These are phyloP conservation scores for Brachionus asplanchnoidis DNA, from an alignment of 1,140 invertebrate species.

Conservation along the genomic window DNA sequence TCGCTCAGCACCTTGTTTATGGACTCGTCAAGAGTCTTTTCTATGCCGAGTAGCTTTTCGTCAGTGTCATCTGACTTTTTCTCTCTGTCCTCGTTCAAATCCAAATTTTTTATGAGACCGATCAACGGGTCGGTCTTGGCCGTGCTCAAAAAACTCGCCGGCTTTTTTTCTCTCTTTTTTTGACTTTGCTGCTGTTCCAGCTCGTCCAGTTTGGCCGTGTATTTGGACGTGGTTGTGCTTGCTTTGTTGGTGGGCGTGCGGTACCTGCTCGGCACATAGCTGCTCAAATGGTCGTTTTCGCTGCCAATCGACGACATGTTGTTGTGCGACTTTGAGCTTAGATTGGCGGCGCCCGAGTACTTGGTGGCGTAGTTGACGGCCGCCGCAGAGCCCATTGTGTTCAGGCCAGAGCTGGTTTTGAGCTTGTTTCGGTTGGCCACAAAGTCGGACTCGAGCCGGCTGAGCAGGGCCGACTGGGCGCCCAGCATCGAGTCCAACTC, in stretches of 20 bases:
- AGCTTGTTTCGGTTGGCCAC: constrained; percentile 36
- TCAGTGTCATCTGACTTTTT: constrained; percentile 5
- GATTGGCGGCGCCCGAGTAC: neutral
- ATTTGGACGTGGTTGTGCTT: neutral
- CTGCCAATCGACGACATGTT: neutral
- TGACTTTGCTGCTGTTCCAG: neutral
- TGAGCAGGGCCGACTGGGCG: constrained; percentile 32
- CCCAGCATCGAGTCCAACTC: constrained; percentile 38
- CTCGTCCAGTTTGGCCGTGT: constrained; percentile 17
- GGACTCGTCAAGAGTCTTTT: constrained; percentile 16
- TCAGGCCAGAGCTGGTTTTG: neutral
- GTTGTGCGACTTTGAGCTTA: constrained; percentile 4
- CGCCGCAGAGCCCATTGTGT: neutral
- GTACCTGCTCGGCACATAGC: constrained; percentile 12
- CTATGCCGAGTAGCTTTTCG: constrained; percentile 1
- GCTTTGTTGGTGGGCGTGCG: neutral
- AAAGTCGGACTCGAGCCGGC: constrained; percentile 37
- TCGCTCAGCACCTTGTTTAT: constrained; percentile 20
- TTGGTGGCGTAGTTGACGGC: neutral
- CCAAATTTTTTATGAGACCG: neutral
- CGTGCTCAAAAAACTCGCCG: neutral
- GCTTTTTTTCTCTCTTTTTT: neutral
- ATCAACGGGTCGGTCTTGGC: constrained; percentile 29
- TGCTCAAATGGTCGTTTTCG: neutral
- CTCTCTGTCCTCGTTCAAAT: neutral